Evolutionary conservation across 1,140 invertebrate genomes (phyloP).

Genomic region (Cataglyphis hispanica): DNA sequence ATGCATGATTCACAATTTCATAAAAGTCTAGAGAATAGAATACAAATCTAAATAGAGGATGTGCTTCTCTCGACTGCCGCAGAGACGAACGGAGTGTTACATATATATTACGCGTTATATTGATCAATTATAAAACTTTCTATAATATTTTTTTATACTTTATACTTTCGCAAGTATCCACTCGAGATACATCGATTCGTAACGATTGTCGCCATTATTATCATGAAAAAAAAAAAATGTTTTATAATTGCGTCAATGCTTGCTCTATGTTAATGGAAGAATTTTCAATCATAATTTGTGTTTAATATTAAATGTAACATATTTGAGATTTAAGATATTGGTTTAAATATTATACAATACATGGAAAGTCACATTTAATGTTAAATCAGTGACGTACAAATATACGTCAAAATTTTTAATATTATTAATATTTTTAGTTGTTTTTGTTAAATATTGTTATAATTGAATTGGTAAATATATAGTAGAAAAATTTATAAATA

Average conservation of each 20-base stretch:
- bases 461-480: not conserved
- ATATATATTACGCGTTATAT: slow-evolving; percentile 27
- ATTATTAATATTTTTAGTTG: not conserved
- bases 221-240: slow-evolving; percentile 43
- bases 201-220: slow-evolving; percentile 60
- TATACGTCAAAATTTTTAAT: slow-evolving; percentile 6
- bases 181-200: slow-evolving; percentile 46
- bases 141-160: slow-evolving; percentile 27
- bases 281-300: not conserved
- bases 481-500: not conserved
- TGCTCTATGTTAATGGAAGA: not conserved
- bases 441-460: not conserved
- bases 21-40: slow-evolving; percentile 82
- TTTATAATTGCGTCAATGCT: slow-evolving; percentile 33
- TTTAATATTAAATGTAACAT: not conserved
- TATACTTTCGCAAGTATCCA: slow-evolving; percentile 62
- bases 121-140: slow-evolving; percentile 66
- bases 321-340: not conserved
- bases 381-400: not conserved
- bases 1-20: slow-evolving; percentile 86
- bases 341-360: not conserved
- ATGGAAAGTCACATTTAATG: not conserved
- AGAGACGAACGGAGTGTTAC: slow-evolving; percentile 45
- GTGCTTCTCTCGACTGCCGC: slow-evolving; percentile 30
- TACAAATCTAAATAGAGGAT: slow-evolving; percentile 72